Percentiles rank a stretch among this genome's conserved stretches.
phyloP scores from a whole-genome alignment of 2,797 vertebrate species.

The Enteromius mattozi region DNA sequence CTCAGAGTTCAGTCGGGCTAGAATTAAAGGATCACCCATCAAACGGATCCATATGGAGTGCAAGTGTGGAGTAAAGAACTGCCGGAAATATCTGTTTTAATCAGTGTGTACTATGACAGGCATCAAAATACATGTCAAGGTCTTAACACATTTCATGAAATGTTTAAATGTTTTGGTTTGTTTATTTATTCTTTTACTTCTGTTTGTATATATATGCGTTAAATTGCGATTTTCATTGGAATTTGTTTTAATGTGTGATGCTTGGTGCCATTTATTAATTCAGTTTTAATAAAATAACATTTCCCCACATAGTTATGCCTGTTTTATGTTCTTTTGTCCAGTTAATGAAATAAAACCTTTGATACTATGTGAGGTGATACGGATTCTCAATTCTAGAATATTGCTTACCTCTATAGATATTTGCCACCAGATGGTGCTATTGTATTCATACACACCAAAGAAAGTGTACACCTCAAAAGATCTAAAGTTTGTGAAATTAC shows the following conservation, averaged over 20 bases:
- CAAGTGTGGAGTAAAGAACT: conserved; percentile 86
- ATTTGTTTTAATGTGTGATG: neutral
- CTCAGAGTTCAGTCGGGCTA: conserved; percentile 84
- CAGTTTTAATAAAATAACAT: neutral
- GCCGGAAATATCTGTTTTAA: conserved; percentile 91
- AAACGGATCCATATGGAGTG: conserved; percentile 87
- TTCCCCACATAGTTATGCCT: neutral
- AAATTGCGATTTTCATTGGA: neutral
- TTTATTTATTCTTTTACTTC: conserved; percentile 1
- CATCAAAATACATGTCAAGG: neutral
- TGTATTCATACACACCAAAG: conserved; percentile 18
- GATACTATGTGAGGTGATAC: neutral
- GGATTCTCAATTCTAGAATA: neutral
- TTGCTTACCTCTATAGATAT: no score
- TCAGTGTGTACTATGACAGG: neutral
- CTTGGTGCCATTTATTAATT: neutral
- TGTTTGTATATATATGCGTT: neutral
- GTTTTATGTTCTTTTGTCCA: neutral
- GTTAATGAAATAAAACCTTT: neutral
- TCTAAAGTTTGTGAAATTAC: no score
- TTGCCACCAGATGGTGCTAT: conserved; percentile 63
- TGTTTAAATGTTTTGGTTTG: neutral
- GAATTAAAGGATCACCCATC: conserved; percentile 82
- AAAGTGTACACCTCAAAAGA: neutral
- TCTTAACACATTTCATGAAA: neutral